A percentile compares a stretch with the other conserved stretches of the same genome.
Conservation (phyloP, 2,888 invertebrate genomes). For the Limnephilus auricula region DNA sequence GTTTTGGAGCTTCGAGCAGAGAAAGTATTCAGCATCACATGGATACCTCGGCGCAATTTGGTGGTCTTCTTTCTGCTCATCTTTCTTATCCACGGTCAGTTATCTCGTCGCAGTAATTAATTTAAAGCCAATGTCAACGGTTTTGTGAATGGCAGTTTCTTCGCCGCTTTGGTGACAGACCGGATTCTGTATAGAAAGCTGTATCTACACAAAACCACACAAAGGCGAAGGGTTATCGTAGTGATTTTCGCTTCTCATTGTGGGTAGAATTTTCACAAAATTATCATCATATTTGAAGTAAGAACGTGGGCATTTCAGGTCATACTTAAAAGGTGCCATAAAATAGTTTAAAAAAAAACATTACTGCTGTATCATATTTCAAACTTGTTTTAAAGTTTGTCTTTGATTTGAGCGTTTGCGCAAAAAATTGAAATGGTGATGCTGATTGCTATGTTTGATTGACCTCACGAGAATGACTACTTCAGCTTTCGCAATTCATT, state of each 20-base stretch:
- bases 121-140: background rate
- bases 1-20: background rate
- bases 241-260: no score
- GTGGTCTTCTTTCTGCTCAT: background rate
- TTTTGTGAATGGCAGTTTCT: background rate
- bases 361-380: no score
- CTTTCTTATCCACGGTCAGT: background rate
- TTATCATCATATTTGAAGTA: no score
- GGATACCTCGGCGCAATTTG: background rate
- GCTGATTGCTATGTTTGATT: background rate
- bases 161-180: background rate
- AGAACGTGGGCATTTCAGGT: no score
- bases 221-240: no score
- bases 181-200: background rate
- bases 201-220: no score
- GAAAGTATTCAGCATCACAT: conserved; percentile 7
- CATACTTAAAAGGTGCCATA: no score
- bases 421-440: background rate
- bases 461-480: background rate
- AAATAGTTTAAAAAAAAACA: no score
- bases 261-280: no score
- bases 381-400: no score
- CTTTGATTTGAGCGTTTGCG: no score
- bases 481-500: background rate
- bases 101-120: background rate